Percentiles rank a stretch among this genome's conserved stretches.
phyloP scores from a whole-genome alignment of 2,888 invertebrate genomes.

The Noctua fimbriata region DNA sequence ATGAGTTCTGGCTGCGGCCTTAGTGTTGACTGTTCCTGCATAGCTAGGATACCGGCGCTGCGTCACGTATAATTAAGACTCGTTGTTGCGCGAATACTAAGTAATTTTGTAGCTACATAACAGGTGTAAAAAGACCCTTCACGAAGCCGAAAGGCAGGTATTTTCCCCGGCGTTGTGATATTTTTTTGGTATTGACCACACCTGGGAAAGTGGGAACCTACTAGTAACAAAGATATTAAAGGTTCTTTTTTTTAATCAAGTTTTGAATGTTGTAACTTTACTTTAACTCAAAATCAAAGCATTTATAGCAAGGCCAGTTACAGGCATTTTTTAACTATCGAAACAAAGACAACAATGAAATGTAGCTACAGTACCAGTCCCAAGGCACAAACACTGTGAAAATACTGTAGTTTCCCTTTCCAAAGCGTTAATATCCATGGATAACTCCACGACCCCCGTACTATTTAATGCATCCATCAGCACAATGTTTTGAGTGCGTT shows the following conservation, averaged over 20 bases:
- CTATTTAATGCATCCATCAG: background rate
- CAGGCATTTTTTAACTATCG: too few species aligned
- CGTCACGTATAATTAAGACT: conserved; percentile 38
- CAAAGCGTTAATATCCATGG: too few species aligned
- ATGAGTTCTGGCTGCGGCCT: conserved; percentile 51
- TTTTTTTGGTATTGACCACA: background rate
- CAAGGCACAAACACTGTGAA: too few species aligned
- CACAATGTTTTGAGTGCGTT: background rate
- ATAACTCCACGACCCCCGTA: background rate
- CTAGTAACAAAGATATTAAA: background rate
- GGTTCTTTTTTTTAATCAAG: background rate
- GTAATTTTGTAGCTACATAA: background rate
- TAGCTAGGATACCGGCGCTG: conserved; percentile 26
- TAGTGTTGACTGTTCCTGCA: conserved; percentile 45
- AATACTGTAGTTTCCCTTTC: too few species aligned
- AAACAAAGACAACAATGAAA: too few species aligned
- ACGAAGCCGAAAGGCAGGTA: background rate
- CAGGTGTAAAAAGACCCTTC: background rate
- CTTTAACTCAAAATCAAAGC: background rate
- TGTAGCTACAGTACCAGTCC: too few species aligned
- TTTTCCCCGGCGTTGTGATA: background rate
- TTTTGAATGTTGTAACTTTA: background rate
- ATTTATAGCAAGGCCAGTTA: too few species aligned
- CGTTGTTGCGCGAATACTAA: background rate
- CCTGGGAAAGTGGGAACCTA: background rate